Conservation (phyloP, 2,113 vertebrate species). For the Hydropotes inermis region DNA sequence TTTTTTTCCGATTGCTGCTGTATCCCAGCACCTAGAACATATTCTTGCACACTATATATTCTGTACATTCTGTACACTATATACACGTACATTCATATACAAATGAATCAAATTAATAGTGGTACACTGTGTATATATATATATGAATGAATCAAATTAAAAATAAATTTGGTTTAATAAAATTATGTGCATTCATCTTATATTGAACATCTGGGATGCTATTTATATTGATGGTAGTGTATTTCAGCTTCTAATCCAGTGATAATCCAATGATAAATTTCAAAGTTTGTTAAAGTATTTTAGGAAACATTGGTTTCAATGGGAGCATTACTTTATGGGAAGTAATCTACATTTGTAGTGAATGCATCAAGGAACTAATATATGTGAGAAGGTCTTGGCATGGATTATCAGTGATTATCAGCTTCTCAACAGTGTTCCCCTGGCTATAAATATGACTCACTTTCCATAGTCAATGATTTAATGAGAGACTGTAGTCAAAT, state of each 20-base stretch:
- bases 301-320: constrained; percentile 33
- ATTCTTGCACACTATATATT: neutral
- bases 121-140: neutral
- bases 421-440: constrained; percentile 48
- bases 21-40: neutral
- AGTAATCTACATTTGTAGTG: constrained; percentile 26
- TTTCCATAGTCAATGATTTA: constrained; percentile 33
- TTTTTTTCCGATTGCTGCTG: neutral
- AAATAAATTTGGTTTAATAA: constrained; percentile 37
- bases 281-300: constrained; percentile 30
- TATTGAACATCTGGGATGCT: constrained; percentile 9
- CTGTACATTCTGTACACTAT: neutral
- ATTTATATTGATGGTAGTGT: neutral
- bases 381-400: constrained; percentile 23
- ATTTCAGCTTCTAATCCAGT: constrained; percentile 23
- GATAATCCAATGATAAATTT: constrained; percentile 38
- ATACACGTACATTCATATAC: neutral
- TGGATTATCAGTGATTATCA: constrained; percentile 67
- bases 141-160: neutral
- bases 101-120: neutral
- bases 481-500: constrained; percentile 15
- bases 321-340: constrained; percentile 25
- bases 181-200: neutral
- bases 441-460: constrained; percentile 55
- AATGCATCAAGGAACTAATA: constrained; percentile 36